Base-by-base conservation (phyloP, 2,888 invertebrate genomes). In the Phyto melanocephala region DNA sequence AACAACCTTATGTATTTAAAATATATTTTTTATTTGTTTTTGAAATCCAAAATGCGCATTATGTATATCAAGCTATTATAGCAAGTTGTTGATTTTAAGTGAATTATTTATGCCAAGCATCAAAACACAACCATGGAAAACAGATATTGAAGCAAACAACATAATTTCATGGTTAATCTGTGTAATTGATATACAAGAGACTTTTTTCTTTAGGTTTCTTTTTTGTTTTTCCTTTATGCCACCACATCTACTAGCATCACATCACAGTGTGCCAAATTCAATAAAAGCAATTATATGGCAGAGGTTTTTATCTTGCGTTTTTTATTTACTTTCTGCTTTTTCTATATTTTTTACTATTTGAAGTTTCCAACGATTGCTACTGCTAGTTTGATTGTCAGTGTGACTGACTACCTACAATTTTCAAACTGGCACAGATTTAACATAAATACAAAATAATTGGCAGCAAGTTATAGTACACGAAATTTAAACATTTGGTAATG, bases 381-480 rank as follows among this genome's bases (percentile, higher is more conserved):
- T 54, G 7, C 13, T 45, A 7, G 22, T 62, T 28, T 28, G 28
- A 6, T 6, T 15, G 8, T 1, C 3, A 17, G 8, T 7, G 35
- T 35, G 35, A 65, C 15, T 75, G 28, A 13, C 6, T 28, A 28
- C 28, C 6, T 52, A 47, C 37, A 60, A 52, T 42, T 60, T 76
- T 40, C 40, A 42, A 52, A 47, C 45, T 63, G 77, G 35, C 62
- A 70, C 54, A 45, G 35, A 62, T 77, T 77, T 17, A 77, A 22
- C 70, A 62, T 54, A 77, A 70, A 52, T 13, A 62, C 56, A 75
- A 67, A 72, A 58, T 72, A 72, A 79, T 71, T 79, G 79, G 58
- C 72, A 79, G 35, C 42, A 67, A 79, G 65, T 65, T 47, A 24
- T 71, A n/a, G 50, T 56, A 37, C 20, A 35, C 8, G n/a, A 33